phyloP scores from a whole-genome alignment of 2,797 vertebrate genomes.

The Apogon talboti region DNA sequence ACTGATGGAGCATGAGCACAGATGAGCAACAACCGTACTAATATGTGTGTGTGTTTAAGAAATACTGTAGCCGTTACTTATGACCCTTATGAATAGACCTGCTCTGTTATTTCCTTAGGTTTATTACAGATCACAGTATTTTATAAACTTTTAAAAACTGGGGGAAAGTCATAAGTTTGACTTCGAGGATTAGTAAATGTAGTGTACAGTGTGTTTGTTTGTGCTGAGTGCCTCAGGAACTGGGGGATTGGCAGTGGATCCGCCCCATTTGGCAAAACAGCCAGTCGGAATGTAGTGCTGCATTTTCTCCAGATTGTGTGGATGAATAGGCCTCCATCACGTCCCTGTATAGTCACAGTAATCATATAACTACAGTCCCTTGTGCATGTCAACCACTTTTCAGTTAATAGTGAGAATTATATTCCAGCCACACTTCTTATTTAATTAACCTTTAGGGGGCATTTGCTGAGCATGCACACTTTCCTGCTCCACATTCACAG shows the following conservation, averaged over 20 bases:
- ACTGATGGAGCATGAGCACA: too few species aligned
- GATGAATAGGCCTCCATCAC: slow-evolving; percentile 21
- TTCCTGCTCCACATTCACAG: slow-evolving; percentile 10
- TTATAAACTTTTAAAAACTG: too few species aligned
- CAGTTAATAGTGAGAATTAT: slow-evolving; percentile 28
- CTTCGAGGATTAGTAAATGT: background rate
- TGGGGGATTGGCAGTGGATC: slow-evolving; percentile 23
- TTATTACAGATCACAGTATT: too few species aligned
- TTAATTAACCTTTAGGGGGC: slow-evolving; percentile 51
- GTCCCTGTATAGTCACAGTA: slow-evolving; percentile 4
- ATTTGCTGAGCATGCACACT: slow-evolving; percentile 46
- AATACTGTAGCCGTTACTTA: too few species aligned
- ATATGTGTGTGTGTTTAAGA: too few species aligned
- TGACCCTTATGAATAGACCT: too few species aligned
- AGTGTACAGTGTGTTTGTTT: slow-evolving; percentile 1
- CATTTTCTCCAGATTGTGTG: slow-evolving; percentile 17
- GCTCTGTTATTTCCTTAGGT: too few species aligned
- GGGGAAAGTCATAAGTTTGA: background rate
- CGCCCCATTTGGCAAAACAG: slow-evolving; percentile 30
- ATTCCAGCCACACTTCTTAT: slow-evolving; percentile 27
- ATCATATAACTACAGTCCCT: slow-evolving; percentile 19
- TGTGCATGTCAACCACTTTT: slow-evolving; percentile 28
- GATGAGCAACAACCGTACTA: too few species aligned
- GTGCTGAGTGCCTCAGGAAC: background rate
- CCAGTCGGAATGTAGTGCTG: slow-evolving; percentile 13